phyloP scores from a whole-genome alignment of 2,797 vertebrate genomes.

The Somateria mollissima region DNA sequence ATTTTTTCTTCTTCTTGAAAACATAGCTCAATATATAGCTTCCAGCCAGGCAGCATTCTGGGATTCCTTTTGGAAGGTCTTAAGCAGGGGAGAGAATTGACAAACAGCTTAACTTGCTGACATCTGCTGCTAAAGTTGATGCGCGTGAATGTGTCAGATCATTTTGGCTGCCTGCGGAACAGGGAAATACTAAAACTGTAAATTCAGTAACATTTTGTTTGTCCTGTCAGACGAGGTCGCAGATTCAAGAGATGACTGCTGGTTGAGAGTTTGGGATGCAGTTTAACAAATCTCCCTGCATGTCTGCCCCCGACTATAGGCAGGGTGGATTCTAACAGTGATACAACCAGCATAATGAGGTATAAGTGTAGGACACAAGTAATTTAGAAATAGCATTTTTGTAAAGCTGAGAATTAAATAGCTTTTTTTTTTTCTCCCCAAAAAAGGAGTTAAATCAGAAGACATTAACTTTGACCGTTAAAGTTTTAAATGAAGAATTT shows the following conservation, averaged over 20 bases:
- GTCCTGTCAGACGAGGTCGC: neutral
- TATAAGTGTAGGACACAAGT: rapidly evolving
- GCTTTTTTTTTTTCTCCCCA: rapidly evolving
- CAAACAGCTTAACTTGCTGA: conserved; percentile 34
- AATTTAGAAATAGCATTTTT: neutral
- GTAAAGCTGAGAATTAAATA: neutral
- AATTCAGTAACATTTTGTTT: conserved; percentile 10
- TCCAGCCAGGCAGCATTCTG: neutral
- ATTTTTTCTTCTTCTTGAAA: neutral
- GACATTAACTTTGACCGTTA: neutral
- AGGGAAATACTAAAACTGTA: neutral
- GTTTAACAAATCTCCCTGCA: neutral
- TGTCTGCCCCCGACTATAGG: neutral
- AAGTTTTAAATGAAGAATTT: neutral
- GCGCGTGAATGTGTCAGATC: conserved; percentile 8
- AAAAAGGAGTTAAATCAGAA: neutral
- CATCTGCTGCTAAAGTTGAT: conserved; percentile 24
- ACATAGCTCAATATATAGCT: neutral
- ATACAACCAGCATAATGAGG: rapidly evolving
- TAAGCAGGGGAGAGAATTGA: neutral
- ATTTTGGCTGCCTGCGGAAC: conserved; percentile 20
- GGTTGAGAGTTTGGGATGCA: neutral
- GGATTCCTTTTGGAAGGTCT: conserved; percentile 42
- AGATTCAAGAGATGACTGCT: neutral
- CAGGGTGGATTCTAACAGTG: neutral